A percentile compares a stretch with the other conserved stretches of the same genome.
These are phyloP conservation scores for Amblyraja radiata DNA, from an alignment of 2,797 vertebrate genomes.

Conservation along the genomic window DNA sequence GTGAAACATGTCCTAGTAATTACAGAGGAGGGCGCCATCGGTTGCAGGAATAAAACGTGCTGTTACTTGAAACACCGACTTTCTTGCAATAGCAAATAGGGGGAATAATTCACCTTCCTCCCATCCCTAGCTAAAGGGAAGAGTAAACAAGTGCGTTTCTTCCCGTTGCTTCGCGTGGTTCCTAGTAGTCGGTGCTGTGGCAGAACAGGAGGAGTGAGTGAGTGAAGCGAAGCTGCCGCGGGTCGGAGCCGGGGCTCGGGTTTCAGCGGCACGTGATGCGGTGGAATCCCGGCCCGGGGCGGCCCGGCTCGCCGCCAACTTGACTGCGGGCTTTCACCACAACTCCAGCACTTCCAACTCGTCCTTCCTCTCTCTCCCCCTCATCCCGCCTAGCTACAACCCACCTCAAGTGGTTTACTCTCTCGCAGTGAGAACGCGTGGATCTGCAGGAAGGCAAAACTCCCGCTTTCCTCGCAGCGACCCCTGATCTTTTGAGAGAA, in stretches of 20 bases:
- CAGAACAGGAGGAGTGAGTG: too few species aligned
- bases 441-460: neutral
- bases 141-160: too few species aligned
- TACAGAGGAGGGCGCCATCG: constrained; percentile 19
- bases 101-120: neutral
- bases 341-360: neutral
- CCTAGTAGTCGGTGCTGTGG: too few species aligned
- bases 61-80: neutral
- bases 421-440: too few species aligned
- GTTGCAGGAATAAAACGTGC: neutral
- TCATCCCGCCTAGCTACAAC: too few species aligned
- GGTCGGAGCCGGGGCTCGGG: constrained; percentile 40
- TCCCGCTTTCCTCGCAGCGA: neutral
- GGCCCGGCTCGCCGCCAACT: too few species aligned
- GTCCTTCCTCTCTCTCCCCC: neutral
- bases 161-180: too few species aligned
- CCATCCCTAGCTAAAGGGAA: too few species aligned
- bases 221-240: too few species aligned
- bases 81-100: neutral
- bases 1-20: too few species aligned
- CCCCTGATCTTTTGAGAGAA: neutral
- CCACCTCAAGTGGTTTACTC: too few species aligned
- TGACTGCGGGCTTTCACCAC: neutral
- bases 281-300: constrained; percentile 46
- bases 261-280: constrained; percentile 55